A percentile compares a stretch with the other conserved stretches of the same genome.
phyloP scores from a whole-genome alignment of 1,140 invertebrate genomes.

The Diuraphis noxia region DNA sequence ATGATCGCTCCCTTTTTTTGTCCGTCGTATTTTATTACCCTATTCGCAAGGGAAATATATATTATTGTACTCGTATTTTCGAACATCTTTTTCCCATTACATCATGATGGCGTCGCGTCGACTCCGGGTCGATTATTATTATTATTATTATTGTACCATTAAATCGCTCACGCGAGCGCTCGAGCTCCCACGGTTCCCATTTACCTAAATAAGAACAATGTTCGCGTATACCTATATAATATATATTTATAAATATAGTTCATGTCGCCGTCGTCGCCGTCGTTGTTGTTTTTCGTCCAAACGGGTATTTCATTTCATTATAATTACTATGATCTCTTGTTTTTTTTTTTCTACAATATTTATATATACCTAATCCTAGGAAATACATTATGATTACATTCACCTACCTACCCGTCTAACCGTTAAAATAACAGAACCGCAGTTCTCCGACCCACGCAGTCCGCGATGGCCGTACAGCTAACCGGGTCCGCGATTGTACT shows the following conservation, averaged over 20 bases:
- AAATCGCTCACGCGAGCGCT: slow-evolving; percentile 19
- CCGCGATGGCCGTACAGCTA: background rate
- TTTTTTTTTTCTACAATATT: background rate
- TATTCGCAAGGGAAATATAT: background rate
- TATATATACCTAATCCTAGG: background rate
- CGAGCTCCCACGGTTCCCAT: slow-evolving; percentile 10
- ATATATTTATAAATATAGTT: background rate
- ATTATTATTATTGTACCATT: background rate
- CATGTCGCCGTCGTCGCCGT: background rate
- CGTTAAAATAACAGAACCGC: background rate
- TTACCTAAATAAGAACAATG: background rate
- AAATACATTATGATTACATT: background rate
- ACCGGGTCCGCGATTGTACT: background rate
- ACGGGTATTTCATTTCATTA: background rate
- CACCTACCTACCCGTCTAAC: background rate
- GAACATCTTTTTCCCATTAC: background rate
- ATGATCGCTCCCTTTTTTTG: background rate
- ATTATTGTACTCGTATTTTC: background rate
- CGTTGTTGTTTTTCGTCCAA: background rate
- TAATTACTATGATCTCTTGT: background rate
- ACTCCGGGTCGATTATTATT: background rate
- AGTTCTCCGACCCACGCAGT: background rate
- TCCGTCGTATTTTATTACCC: background rate
- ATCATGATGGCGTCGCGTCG: background rate
- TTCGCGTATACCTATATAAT: background rate